A percentile compares a stretch with the other conserved stretches of the same genome.
Evolutionary conservation across 2,797 vertebrate genomes (phyloP).

Genomic region (Simalia tracyae): DNA sequence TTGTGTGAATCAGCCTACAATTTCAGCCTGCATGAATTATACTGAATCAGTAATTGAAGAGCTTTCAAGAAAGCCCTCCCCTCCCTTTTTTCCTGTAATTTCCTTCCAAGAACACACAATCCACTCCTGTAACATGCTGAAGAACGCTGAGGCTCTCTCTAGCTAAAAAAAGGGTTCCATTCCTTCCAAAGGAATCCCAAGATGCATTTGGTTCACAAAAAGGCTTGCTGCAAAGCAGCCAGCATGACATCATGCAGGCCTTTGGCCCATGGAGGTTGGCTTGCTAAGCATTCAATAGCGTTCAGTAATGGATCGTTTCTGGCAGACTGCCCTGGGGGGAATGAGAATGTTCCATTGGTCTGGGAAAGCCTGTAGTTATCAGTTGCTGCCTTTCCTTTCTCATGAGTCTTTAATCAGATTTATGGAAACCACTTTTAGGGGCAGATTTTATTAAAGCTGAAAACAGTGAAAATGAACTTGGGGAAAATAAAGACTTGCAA

Average conservation of each 20-base stretch:
- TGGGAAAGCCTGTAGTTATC: conserved; percentile 4
- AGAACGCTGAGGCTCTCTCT: conserved; percentile 1
- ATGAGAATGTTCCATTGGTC: conserved; percentile 1
- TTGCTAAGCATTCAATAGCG: conserved; percentile 11
- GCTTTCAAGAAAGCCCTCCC: not conserved
- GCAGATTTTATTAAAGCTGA: not conserved
- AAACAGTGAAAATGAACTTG: not conserved
- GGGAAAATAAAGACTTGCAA: not conserved
- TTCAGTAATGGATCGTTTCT: conserved; percentile 36
- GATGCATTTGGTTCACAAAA: conserved; percentile 22
- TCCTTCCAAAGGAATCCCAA: conserved; percentile 24
- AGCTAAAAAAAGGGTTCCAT: conserved; percentile 20
- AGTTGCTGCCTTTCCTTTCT: not conserved
- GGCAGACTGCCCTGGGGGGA: conserved; percentile 11
- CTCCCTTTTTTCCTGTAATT: not conserved
- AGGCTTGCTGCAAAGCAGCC: conserved; percentile 19
- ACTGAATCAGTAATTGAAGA: not conserved
- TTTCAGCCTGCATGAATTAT: not conserved
- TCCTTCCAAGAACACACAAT: not conserved
- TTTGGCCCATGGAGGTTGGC: conserved; percentile 26
- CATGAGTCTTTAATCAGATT: conserved; percentile 15
- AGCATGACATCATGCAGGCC: conserved; percentile 31
- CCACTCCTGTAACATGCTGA: not conserved
- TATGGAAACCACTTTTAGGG: conserved; percentile 2
- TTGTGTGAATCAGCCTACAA: not conserved